A percentile compares a stretch with the other conserved stretches of the same genome.
Evolutionary conservation across 2,888 invertebrate species (phyloP).

Genomic region (Hemaris fuciformis): DNA sequence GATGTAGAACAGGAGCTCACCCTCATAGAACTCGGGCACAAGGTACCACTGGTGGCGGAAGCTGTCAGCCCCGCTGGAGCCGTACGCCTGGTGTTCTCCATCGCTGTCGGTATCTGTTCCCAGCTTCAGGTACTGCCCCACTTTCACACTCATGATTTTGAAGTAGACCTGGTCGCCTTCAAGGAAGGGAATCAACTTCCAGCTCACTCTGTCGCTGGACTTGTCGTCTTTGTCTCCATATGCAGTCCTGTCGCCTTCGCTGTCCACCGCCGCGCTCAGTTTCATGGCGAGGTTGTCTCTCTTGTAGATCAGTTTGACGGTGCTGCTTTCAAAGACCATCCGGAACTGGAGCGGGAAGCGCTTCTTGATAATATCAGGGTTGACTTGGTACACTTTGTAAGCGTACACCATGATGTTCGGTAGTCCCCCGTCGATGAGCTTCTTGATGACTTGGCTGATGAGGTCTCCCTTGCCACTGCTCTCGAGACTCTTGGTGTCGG

Average conservation of each 20-base stretch:
- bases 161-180: neutral
- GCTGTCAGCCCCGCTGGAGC: neutral
- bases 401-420: neutral
- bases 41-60: constrained; percentile 5
- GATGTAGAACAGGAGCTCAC: constrained; percentile 9
- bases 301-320: neutral
- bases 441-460: neutral
- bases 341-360: constrained; percentile 10
- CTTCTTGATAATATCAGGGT: neutral
- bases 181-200: neutral
- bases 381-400: neutral
- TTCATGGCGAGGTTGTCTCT: constrained; percentile 1
- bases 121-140: neutral
- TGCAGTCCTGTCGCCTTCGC: neutral
- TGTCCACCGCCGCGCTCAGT: neutral
- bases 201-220: neutral
- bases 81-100: constrained; percentile 4
- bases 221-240: constrained; percentile 3
- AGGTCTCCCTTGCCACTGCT: neutral
- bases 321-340: neutral
- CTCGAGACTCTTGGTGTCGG: neutral
- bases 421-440: neutral
- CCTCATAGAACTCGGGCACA: neutral
- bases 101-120: neutral
- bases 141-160: neutral